phyloP scores from a whole-genome alignment of 2,113 vertebrate species.

The Mustela lutreola region DNA sequence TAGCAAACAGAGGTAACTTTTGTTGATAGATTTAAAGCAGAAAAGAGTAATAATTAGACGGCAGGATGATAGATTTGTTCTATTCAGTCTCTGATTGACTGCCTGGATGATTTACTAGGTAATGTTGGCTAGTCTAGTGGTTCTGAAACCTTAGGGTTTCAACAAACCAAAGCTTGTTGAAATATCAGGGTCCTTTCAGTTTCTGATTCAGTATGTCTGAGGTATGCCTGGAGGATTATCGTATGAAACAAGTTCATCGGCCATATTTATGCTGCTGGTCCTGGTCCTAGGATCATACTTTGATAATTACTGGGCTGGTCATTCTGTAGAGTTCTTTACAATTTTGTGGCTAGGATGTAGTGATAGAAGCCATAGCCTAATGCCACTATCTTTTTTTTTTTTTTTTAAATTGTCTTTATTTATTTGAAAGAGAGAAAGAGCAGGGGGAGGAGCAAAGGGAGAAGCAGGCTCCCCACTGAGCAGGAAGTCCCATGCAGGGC shows the following conservation, averaged over 20 bases:
- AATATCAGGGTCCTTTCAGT: not conserved
- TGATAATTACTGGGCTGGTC: not conserved
- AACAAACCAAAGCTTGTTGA: not conserved
- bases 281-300: not conserved
- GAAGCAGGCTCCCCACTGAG: not conserved
- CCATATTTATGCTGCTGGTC: not conserved
- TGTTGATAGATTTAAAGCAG: not conserved
- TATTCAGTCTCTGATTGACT: not conserved
- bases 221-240: not conserved
- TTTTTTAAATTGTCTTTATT: not conserved
- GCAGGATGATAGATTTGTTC: not conserved
- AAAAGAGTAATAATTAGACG: not conserved
- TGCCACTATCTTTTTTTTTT: not conserved
- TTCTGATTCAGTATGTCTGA: not conserved
- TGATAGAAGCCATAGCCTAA: not conserved
- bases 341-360: not conserved
- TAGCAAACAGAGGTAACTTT: not conserved
- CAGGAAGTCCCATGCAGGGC: not conserved
- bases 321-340: not conserved
- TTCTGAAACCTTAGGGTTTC: not conserved
- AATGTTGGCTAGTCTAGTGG: not conserved
- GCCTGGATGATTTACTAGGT: not conserved
- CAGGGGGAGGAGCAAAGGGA: not conserved
- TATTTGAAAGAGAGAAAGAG: not conserved
- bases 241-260: not conserved